phyloP scores from a whole-genome alignment of 2,113 vertebrate genomes.

The Mustelus asterias region DNA sequence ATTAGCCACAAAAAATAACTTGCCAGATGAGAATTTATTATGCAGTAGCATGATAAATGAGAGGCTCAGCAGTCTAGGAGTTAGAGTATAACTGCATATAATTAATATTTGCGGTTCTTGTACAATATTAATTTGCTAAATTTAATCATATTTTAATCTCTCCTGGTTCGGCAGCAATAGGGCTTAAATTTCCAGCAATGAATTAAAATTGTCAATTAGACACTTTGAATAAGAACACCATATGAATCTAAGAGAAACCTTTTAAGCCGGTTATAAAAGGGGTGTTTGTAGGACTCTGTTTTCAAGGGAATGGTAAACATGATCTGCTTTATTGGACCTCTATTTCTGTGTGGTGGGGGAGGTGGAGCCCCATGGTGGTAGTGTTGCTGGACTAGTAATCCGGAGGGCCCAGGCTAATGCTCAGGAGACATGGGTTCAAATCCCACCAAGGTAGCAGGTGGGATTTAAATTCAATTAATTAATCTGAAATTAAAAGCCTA shows the following conservation, averaged over 20 bases:
- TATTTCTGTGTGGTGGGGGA: neutral
- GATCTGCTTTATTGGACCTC: neutral
- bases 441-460: too few relatives aligned
- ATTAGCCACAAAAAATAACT: slow-evolving; percentile 10
- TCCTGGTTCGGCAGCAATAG: slow-evolving; percentile 16
- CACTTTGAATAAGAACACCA: neutral
- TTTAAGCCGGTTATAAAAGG: neutral
- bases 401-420: too few relatives aligned
- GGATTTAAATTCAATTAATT: too few relatives aligned
- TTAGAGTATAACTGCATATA: neutral
- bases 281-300: neutral
- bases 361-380: too few relatives aligned
- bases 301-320: neutral
- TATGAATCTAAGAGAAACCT: neutral
- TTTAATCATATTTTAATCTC: slow-evolving; percentile 37
- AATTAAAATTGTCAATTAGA: slow-evolving; percentile 29
- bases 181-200: slow-evolving; percentile 19
- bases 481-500: too few relatives aligned
- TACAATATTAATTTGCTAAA: slow-evolving; percentile 35
- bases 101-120: slow-evolving; percentile 31
- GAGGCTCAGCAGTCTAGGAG: neutral
- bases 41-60: slow-evolving; percentile 11
- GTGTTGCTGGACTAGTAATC: too few relatives aligned
- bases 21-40: slow-evolving; percentile 21
- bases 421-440: too few relatives aligned